Base-by-base conservation (phyloP, 2,797 vertebrate genomes). In the Hybognathus amarus region DNA sequence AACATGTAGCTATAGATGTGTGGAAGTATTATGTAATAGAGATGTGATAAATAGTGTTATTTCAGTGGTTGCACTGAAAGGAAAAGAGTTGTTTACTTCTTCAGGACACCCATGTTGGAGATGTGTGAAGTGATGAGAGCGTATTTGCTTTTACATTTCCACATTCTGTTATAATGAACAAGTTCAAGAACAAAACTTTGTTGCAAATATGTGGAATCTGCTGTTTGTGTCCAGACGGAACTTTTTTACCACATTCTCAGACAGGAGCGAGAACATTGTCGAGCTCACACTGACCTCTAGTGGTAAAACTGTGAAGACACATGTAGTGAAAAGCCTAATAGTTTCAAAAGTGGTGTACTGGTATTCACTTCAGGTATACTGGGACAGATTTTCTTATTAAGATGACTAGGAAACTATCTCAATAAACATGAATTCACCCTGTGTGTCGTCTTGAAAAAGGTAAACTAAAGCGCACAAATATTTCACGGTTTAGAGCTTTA, bases 221-320 rank as follows among this genome's bases (percentile, higher is more conserved):
- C 10, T 30, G 11, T 45, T 11, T 9, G 7, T 22, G 18, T 42
- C 1, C 5, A 3, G 47, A 4, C 20, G 17, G 6, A 30, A 1
- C 36, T 8, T 38, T n/a, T 5, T 50, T n/a, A 6, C 4, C 52
- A 12, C 71, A 0, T 11, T 27, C 6, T 18, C 40, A 27, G 10
- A 67, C 11, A 8, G 12, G 42, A 27, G 52, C 7, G 13, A 36
- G 33, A 70, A 38, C 33, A 59, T 59, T n/a, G 47, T 36, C 50
- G 42, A 76, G 38, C 66, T 61, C 13, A 83, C 69, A 86, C 30
- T 36, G 69, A 47, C 80, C 73, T 80, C 87, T 89, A 64, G 84
- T 82, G 85, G 75, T 30, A 11, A 33, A 22, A 27, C 3, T 33
- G n/a, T 7, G 52, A 66, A 70, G 71, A n/a, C 61, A 78, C 83